These are phyloP conservation scores for Osedax fenrisi DNA, from an alignment of 2,888 invertebrate genomes.

Conservation along the genomic window DNA sequence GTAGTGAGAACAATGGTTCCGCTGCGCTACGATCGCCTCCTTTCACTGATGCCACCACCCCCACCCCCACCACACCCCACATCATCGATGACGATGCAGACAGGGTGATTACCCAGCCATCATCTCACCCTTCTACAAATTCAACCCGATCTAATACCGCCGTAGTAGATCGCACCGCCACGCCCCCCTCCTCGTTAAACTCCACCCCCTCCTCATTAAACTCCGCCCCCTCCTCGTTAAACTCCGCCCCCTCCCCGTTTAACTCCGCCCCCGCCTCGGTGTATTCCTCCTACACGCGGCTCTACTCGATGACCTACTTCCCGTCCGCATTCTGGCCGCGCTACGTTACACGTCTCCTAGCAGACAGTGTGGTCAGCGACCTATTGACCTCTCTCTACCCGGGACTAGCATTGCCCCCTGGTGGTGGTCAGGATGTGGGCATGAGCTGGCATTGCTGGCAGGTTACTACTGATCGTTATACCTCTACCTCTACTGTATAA, in stretches of 20 bases:
- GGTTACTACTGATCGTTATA: too few species aligned
- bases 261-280: not conserved
- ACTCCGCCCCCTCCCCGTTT: not conserved
- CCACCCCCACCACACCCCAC: too few species aligned
- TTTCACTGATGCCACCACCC: too few species aligned
- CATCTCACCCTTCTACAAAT: too few species aligned
- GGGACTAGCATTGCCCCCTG: not conserved
- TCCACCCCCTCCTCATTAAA: too few species aligned
- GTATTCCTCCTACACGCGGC: conserved; percentile 35
- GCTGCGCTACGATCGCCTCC: too few species aligned
- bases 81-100: too few species aligned
- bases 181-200: not conserved
- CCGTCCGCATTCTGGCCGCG: conserved; percentile 96
- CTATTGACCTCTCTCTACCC: conserved; percentile 15
- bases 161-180: not conserved
- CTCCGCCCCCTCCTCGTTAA: not conserved
- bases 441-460: not conserved
- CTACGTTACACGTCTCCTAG: conserved; percentile 76
- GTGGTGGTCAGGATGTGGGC: not conserved
- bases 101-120: too few species aligned
- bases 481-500: too few species aligned
- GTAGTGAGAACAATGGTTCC: too few species aligned
- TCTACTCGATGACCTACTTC: conserved; percentile 73
- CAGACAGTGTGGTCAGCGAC: conserved; percentile 56
- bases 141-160: too few species aligned